These are phyloP conservation scores for Trichonephila clavata DNA, from an alignment of 1,140 invertebrate species.

Conservation along the genomic window DNA sequence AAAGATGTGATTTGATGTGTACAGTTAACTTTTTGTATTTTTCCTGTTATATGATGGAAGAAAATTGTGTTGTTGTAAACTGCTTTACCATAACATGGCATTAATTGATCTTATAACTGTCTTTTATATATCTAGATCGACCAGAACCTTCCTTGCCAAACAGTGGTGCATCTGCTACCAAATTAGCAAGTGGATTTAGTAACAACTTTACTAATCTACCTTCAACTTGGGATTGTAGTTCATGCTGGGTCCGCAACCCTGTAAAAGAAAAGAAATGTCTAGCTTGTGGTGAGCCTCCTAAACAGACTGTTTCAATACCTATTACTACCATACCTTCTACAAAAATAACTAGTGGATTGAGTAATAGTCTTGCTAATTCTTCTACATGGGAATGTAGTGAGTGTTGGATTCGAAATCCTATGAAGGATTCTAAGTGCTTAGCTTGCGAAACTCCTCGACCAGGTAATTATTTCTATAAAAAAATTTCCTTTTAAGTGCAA, in stretches of 20 bases:
- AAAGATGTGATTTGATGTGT: too few relatives aligned
- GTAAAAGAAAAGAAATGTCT: conserved; percentile 84
- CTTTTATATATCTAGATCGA: too few relatives aligned
- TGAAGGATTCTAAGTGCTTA: conserved; percentile 83
- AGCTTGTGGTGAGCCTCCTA: conserved; percentile 85
- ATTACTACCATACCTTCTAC: not conserved
- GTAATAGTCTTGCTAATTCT: not conserved
- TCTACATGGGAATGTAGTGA: conserved; percentile 85
- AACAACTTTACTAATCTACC: conserved; percentile 79
- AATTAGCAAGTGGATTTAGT: not conserved
- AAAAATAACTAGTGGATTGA: conserved; percentile 77
- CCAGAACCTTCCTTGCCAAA: too few relatives aligned
- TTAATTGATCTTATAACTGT: too few relatives aligned
- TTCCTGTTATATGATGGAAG: too few relatives aligned
- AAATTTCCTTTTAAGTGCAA: not conserved
- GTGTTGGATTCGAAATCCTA: conserved; percentile 86
- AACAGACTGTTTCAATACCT: conserved; percentile 80
- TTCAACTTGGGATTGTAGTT: conserved; percentile 85
- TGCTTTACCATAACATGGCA: too few relatives aligned
- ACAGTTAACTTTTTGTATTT: too few relatives aligned
- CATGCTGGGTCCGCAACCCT: conserved; percentile 86
- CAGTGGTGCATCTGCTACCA: not conserved
- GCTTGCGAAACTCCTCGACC: conserved; percentile 86
- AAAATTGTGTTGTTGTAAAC: too few relatives aligned
- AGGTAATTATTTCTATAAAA: conserved; percentile 71